Percentiles rank a stretch among this genome's conserved stretches.
Evolutionary conservation across 2,888 invertebrate species (phyloP).

Genomic region (Strigamia maritima): DNA sequence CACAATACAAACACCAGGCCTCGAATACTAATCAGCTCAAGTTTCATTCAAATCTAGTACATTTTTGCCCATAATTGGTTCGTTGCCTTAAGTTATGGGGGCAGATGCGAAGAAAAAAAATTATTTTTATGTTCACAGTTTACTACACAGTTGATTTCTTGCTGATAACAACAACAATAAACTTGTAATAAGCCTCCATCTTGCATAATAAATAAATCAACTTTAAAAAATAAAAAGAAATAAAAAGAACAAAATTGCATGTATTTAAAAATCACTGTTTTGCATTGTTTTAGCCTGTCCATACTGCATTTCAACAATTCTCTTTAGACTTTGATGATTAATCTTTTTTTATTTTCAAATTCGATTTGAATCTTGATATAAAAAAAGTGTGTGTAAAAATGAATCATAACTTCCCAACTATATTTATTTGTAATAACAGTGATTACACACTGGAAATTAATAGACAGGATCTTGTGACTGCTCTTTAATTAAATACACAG

Average conservation of each 20-base stretch:
- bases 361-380: not conserved
- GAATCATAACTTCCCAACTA: not conserved
- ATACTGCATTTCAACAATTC: no score
- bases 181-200: no score
- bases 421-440: constrained; percentile 1
- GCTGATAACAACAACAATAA: not conserved
- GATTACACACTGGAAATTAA: not conserved
- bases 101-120: not conserved
- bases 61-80: constrained; percentile 11
- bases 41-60: not conserved
- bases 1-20: constrained; percentile 1
- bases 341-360: not conserved
- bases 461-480: constrained; percentile 20
- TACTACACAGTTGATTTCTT: not conserved
- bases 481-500: constrained; percentile 7
- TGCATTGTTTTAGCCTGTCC: no score
- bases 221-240: no score
- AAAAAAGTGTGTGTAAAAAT: not conserved
- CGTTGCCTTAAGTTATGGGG: not conserved
- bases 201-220: no score
- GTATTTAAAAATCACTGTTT: no score
- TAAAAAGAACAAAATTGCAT: no score
- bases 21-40: not conserved
- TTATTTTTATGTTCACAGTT: not conserved
- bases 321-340: no score